Conservation (phyloP, 2,888 invertebrate species). For the Caenorhabditis sulstoni region DNA sequence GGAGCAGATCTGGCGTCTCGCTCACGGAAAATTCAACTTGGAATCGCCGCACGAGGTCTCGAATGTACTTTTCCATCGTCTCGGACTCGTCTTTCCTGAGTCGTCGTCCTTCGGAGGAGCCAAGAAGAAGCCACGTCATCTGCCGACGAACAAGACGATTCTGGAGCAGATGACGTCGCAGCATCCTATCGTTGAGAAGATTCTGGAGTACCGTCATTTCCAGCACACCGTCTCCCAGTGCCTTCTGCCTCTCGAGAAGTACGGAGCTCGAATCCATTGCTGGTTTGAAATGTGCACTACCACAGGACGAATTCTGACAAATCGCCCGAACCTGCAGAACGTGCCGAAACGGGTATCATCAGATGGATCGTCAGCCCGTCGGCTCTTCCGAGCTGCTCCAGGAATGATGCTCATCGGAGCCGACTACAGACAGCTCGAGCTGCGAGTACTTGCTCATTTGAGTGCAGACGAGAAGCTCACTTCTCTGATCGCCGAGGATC, state of each 20-base stretch:
- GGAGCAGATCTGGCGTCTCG: constrained; percentile 51
- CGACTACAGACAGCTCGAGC: constrained; percentile 96
- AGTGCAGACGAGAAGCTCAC: constrained; percentile 85
- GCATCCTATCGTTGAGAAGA: constrained; percentile 62
- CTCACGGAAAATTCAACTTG: constrained; percentile 61
- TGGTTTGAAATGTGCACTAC: constrained; percentile 56
- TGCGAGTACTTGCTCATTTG: constrained; percentile 93
- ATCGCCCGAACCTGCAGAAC: constrained; percentile 91
- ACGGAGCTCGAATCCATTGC: constrained; percentile 38
- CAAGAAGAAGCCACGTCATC: constrained; percentile 48
- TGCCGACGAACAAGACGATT: constrained; percentile 63
- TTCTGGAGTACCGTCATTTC: constrained; percentile 64
- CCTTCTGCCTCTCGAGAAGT: constrained; percentile 19
- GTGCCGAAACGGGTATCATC: constrained; percentile 86
- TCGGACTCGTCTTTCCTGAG: constrained; percentile 65
- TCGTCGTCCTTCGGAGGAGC: not conserved
- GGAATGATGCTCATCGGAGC: constrained; percentile 88
- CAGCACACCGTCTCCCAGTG: constrained; percentile 61
- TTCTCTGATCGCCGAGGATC: constrained; percentile 42
- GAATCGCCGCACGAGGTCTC: constrained; percentile 61
- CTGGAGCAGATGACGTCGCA: constrained; percentile 56
- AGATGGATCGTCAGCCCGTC: constrained; percentile 44
- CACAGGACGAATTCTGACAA: constrained; percentile 89
- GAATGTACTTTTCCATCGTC: constrained; percentile 59
- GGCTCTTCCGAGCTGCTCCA: constrained; percentile 43